Base-by-base conservation (phyloP, 2,888 invertebrate species). In the Gnatocerus cornutus region DNA sequence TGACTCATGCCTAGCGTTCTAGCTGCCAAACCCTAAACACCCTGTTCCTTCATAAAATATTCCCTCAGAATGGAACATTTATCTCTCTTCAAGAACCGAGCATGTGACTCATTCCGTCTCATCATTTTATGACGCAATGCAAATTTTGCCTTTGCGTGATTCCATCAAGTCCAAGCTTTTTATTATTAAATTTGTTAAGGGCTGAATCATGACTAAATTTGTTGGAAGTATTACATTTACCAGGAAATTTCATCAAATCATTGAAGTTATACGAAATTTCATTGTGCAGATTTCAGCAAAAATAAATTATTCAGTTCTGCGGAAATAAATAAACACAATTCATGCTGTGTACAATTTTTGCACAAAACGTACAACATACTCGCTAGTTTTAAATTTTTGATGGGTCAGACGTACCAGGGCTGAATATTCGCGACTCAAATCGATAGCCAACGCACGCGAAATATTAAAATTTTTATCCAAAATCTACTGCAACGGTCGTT, bases 21-120 rank as follows among this genome's bases (percentile, higher is more conserved):
- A 48, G 27, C 48, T 53, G 61, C 53, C 63, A 41, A 65, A 65
- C 65, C 65, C 65, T 65, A 58, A 65, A 65, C 65, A 65, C 63
- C 41, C 65, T 37, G 46, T 55, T 52, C 33, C 56, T 65, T 45
- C 63, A 52, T 52, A 29, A 63, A 63, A 63, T 52, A 52, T 63
- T 52, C 52, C 43, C 61, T 16, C 52, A 13, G 39, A 52, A 41
- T 39, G 30, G 27, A n/a, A 12, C 46, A 43, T 61, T 46, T 61
- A 30, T 61, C 61, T 48, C 46, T 61, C 37, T 61, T 33, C 46
- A 61, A 43, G 43, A 56, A 27, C 56, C n/a, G 41, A 12, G 9
- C 41, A 41, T n/a, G 53, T 53, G 53, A 53, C 8, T 53, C 53
- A 37, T 30, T 13, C 37, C 13, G 37, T 53, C 53, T 56, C 59